Evolutionary conservation across 2,797 vertebrate species (phyloP), one percentile per base, ranked within the genome.

Genomic region (Chromobotia macracanthus): DNA sequence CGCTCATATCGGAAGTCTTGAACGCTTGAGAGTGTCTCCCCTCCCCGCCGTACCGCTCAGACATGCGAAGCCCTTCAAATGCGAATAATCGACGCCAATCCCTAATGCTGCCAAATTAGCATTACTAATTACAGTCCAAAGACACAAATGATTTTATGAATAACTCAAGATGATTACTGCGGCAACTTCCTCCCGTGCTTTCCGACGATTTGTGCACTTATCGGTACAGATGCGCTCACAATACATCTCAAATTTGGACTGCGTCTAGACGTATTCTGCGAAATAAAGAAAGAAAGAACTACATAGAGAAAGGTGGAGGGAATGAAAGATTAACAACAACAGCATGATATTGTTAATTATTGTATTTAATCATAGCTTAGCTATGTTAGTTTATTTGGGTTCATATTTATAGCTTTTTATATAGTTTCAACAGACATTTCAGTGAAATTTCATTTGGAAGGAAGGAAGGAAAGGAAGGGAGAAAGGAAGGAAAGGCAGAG

Each of bases 91-190:
- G 28, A 87, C 84, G 85, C 89, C 90, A 90, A 90, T 89, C 91
- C 91, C 91, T 91, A 89, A 90, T 86, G 88, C 90, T 89, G 89
- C 35, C 75, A 83, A 88, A 93, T 93, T 93, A 91, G 89, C 90
- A 90, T 89, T 84, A 88, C 88, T 92, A 93, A 94, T 93, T 93
- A 88, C 90, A 91, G 90, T 89, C 90, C 91, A 87, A 88, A 87
- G 90, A 90, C 87, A 91, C 89, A 92, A 88, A 90, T 89, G 87
- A 87, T 81, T 77, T 72, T 25, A 56, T 55, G 76, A 85, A 93
- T 92, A 93, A 93, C 91, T 91, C 87, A 90, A 89, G 87, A 87
- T 93, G 91, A 94, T 93, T 93, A 91, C 85, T 87, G 89, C 90
- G 88, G 79, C 83, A 87, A 84, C 80, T 86, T 89, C 90, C 86